Base-by-base conservation (phyloP, 2,888 invertebrate species). In the Diachrysia chrysitis region DNA sequence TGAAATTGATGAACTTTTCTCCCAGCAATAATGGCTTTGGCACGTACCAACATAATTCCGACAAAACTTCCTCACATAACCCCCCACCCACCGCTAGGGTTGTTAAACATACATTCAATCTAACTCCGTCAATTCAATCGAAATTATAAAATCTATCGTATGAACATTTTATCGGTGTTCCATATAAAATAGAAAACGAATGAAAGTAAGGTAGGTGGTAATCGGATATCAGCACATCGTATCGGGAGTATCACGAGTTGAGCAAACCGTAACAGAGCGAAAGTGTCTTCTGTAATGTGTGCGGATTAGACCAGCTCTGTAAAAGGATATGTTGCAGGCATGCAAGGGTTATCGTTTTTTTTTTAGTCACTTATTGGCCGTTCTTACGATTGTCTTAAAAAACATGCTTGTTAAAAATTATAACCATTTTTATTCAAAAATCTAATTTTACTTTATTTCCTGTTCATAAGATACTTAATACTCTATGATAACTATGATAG, bases 1-100 rank as follows among this genome's bases (percentile, higher is more conserved):
- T 95, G 93, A 95, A 95, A 95, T 95, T 95, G 95, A 95, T 95
- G 95, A 95, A 95, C 95, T 95, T 95, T 95, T 94, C 94, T 94
- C 93, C 89, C 93, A 92, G 93, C 94, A 95, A 95, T 95, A 95
- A 95, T 95, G 95, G 95, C 95, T 95, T 93, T 95, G 94, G 95
- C 95, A 95, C 95, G 95, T 95, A 95, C 95, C 93, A 92, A 94
- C 93, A 94, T 95, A 94, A 94, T 95, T 95, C 93, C 91, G 88
- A 87, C 92, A 93, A 95, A 95, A 95, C 95, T 95, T 95, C 92
- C 92, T 90, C 91, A 87, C 92, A 89, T 89, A 87, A 85, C 87
- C 87, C 63, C 77, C 87, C 88, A 81, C 86, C 89, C 76, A 70
- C 71, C 73, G 69, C 57, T 87, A 95, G 94, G 95, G 95, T 74